These are phyloP conservation scores for Bhutanitis thaidina DNA, from an alignment of 2,888 invertebrate genomes.

Conservation along the genomic window DNA sequence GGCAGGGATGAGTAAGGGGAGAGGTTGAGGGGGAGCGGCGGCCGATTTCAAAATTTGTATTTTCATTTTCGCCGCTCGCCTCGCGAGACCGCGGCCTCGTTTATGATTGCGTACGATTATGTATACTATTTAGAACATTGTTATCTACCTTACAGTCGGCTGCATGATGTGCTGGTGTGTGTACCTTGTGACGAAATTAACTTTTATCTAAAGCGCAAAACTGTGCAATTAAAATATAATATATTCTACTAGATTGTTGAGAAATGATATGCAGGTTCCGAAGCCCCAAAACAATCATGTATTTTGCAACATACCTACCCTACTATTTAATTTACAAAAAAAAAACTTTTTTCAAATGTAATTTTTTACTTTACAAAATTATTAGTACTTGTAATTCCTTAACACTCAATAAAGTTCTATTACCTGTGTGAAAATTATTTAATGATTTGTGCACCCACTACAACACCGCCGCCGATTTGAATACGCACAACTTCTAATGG, in stretches of 20 bases:
- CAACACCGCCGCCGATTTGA: background rate
- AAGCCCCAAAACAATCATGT: slow-evolving; percentile 51
- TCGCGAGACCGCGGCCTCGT: background rate
- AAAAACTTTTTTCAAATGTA: slow-evolving; percentile 1
- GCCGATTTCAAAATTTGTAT: background rate
- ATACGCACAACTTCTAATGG: too few relatives aligned
- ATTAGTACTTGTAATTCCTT: slow-evolving; percentile 14
- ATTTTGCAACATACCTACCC: background rate
- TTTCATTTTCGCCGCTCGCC: background rate
- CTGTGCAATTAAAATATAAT: slow-evolving; percentile 32
- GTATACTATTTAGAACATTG: slow-evolving; percentile 24
- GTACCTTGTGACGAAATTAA: slow-evolving; percentile 20
- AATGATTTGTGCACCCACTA: background rate
- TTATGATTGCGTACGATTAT: slow-evolving; percentile 24
- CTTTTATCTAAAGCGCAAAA: slow-evolving; percentile 24
- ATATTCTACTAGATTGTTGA: slow-evolving; percentile 34
- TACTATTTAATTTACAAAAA: background rate
- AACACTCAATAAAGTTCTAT: slow-evolving; percentile 49
- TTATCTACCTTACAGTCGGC: background rate
- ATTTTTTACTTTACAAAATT: slow-evolving; percentile 4
- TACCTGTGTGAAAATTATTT: slow-evolving; percentile 55
- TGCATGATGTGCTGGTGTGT: background rate
- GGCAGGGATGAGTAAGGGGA: too few relatives aligned
- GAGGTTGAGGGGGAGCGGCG: too few relatives aligned
- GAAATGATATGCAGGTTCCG: slow-evolving; percentile 63